Percentiles rank a stretch among this genome's conserved stretches.
Conservation (phyloP, 2,113 vertebrate species). For the Cichladusa arquata region DNA sequence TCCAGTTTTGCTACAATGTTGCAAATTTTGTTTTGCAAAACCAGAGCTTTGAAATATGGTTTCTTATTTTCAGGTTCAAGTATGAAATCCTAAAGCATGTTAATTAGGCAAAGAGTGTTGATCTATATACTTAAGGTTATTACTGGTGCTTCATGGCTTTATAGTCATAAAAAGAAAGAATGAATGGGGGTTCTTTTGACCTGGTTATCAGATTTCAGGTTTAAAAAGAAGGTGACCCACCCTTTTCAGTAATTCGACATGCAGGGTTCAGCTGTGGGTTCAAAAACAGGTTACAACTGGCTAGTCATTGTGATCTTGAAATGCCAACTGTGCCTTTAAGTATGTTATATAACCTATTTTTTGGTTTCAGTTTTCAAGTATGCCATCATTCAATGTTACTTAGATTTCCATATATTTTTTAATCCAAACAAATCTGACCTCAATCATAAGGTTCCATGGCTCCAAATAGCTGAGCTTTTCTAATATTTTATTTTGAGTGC, state of each 20-base stretch:
- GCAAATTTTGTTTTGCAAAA: neutral
- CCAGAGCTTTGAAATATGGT: neutral
- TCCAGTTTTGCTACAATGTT: neutral
- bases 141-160: conserved; percentile 40
- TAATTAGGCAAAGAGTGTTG: conserved; percentile 37
- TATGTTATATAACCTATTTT: conserved; percentile 37
- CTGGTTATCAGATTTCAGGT: conserved; percentile 61
- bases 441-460: conserved; percentile 28
- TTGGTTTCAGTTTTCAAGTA: conserved; percentile 31
- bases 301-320: conserved; percentile 45
- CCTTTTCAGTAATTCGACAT: conserved; percentile 42
- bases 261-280: conserved; percentile 43
- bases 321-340: conserved; percentile 43
- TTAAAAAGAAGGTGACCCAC: conserved; percentile 49
- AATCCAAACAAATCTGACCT: conserved; percentile 47
- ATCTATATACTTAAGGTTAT: conserved; percentile 37
- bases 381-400: neutral
- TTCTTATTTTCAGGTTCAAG: conserved; percentile 41
- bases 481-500: conserved; percentile 54
- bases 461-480: conserved; percentile 43
- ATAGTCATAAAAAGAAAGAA: conserved; percentile 52
- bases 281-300: conserved; percentile 51
- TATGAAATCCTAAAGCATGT: conserved; percentile 22
- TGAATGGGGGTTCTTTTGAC: conserved; percentile 56
- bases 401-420: conserved; percentile 13